Conservation (phyloP, 2,888 invertebrate species). For the Campoplex nolae region DNA sequence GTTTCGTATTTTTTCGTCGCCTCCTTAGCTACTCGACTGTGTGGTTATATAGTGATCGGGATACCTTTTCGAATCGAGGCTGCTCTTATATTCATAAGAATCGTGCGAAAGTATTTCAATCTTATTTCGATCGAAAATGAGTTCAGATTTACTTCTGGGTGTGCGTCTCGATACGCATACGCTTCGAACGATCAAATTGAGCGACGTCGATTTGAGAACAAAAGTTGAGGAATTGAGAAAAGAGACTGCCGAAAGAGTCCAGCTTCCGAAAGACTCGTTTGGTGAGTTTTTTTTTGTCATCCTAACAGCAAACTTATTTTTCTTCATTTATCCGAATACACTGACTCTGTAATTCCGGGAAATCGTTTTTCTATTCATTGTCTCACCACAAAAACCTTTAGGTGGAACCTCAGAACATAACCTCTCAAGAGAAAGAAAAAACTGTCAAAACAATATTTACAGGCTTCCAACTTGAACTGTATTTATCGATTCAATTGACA, state of each 20-base stretch:
- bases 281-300: conserved; percentile 83
- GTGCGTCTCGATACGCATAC: conserved; percentile 85
- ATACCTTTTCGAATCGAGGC: not conserved
- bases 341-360: too few relatives aligned
- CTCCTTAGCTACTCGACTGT: too few relatives aligned
- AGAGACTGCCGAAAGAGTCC: conserved; percentile 87
- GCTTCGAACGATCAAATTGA: conserved; percentile 86
- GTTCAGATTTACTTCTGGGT: conserved; percentile 83
- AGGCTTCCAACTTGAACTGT: too few relatives aligned
- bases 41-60: not conserved
- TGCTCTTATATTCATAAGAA: not conserved
- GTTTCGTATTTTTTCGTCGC: not conserved
- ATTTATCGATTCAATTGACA: too few relatives aligned
- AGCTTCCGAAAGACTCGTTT: conserved; percentile 86
- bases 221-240: conserved; percentile 87
- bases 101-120: not conserved
- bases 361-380: too few relatives aligned
- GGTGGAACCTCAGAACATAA: too few relatives aligned
- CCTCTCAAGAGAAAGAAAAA: too few relatives aligned
- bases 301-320: not conserved
- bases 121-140: conserved; percentile 67
- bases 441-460: too few relatives aligned
- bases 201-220: conserved; percentile 87
- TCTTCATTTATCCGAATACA: too few relatives aligned
- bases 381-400: too few relatives aligned